Percentiles rank a stretch among this genome's conserved stretches.
These are phyloP conservation scores for Electrona antarctica DNA, from an alignment of 2,113 vertebrate genomes.

Conservation along the genomic window DNA sequence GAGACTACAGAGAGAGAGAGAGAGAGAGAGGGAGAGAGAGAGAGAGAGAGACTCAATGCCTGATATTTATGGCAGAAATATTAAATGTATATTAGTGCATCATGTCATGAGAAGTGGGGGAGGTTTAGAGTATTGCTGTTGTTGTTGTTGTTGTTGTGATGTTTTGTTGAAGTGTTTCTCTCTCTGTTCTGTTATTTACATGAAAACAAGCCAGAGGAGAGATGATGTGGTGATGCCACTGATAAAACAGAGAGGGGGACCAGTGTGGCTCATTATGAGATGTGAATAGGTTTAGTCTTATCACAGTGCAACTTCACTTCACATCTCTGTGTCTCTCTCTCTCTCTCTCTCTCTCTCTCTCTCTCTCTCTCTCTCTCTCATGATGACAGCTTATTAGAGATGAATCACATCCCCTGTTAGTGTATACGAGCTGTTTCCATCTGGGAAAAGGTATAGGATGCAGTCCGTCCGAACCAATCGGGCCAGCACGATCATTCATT, in stretches of 20 bases:
- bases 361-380: constrained; percentile 39
- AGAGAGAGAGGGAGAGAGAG: constrained; percentile 69
- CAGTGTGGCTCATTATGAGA: constrained; percentile 63
- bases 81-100: constrained; percentile 33
- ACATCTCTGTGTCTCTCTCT: constrained; percentile 53
- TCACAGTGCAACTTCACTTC: constrained; percentile 68
- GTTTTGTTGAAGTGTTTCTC: constrained; percentile 15
- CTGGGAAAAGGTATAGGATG: too few species aligned
- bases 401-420: neutral
- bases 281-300: constrained; percentile 77
- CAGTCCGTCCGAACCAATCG: too few species aligned
- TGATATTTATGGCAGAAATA: constrained; percentile 55
- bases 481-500: too few species aligned
- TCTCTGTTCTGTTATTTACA: constrained; percentile 51
- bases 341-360: constrained; percentile 14
- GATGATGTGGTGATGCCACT: constrained; percentile 49
- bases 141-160: constrained; percentile 32
- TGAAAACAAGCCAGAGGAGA: constrained; percentile 60
- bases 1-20: constrained; percentile 30
- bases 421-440: too few species aligned
- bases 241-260: constrained; percentile 54
- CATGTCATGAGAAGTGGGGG: constrained; percentile 12
- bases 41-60: constrained; percentile 62
- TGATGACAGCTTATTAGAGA: too few species aligned
- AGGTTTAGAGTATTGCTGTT: neutral